Base-by-base conservation (phyloP, 2,797 vertebrate genomes). In the Bradypodion ventrale region DNA sequence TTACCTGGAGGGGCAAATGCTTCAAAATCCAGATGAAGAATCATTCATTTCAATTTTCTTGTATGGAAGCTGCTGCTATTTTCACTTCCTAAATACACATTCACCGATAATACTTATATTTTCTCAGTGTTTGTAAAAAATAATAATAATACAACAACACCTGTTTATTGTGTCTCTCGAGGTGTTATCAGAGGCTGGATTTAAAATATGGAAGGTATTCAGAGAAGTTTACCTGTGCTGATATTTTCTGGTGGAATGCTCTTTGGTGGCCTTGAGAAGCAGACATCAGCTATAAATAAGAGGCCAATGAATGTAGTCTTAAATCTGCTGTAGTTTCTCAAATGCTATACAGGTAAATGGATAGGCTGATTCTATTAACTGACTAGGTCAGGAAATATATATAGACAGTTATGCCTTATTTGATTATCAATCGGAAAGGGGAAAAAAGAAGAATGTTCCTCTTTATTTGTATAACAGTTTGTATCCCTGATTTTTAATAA, bases 21-120 rank as follows among this genome's bases (percentile, higher is more conserved):
- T 85, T 73, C 37, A 66, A 75, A 68, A 79, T 68, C 37, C 49
- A 68, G 78, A 44, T 63, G 80, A 56, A n/a, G 32, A 69, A 82
- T 63, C 65, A 65, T 42, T 59, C 75, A 65, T 86, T 72, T 49
- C 82, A 35, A 63, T 72, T 86, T 62, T 29, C 69, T 25, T 66
- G 37, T 68, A 73, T 66, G 78, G 75, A 82, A 68, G 44, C 66
- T 42, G 21, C 46, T 25, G 7, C 40, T 40, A 10, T 40, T 73
- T 78, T 23, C 60, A 56, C 59, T 82, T 63, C 56, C 75, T 65
- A 52, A 73, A 73, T 62, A 56, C 44, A 21, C 59, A 44, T 56
- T 27, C 29, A 12, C 44, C 65, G 80, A 77, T 74, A 52, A 65
- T 44, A 65, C 32, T 46, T 42, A 35, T 74, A 46, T 75, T 77